These are phyloP conservation scores for Malurus elegans DNA, from an alignment of 2,113 vertebrate species.

Conservation along the genomic window DNA sequence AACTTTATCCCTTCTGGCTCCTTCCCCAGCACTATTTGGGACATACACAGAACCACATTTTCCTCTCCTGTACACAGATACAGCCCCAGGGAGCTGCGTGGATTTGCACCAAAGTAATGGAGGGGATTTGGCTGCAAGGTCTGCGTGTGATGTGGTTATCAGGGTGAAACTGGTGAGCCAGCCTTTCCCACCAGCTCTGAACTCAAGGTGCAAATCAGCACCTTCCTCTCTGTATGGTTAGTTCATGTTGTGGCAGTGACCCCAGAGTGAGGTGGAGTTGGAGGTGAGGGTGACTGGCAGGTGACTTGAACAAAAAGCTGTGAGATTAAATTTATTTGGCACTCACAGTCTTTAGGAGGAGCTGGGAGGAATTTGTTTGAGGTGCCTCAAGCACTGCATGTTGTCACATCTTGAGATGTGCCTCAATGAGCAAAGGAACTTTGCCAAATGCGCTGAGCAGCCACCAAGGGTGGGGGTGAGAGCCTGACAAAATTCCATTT, in stretches of 20 bases:
- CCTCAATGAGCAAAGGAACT: background rate
- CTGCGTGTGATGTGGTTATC: background rate
- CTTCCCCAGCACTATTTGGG: background rate
- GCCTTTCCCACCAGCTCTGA: background rate
- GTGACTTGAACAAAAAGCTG: background rate
- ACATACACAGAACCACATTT: background rate
- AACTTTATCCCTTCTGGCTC: constrained; percentile 14
- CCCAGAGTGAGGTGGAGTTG: background rate
- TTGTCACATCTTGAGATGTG: background rate
- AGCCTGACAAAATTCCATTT: background rate
- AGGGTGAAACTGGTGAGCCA: rapidly evolving
- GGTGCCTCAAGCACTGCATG: background rate
- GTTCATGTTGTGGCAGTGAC: background rate
- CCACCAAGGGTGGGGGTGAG: background rate
- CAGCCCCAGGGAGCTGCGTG: background rate
- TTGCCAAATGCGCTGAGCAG: background rate
- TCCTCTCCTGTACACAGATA: background rate
- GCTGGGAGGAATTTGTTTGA: background rate
- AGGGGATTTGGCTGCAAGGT: background rate
- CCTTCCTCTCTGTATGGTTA: background rate
- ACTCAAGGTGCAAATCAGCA: rapidly evolving
- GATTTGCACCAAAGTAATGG: background rate
- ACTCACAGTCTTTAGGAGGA: background rate
- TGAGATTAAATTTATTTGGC: background rate
- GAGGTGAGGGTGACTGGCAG: background rate